These are phyloP conservation scores for Hirtodrosophila histrioides DNA, from an alignment of 2,888 invertebrate genomes.

Conservation along the genomic window DNA sequence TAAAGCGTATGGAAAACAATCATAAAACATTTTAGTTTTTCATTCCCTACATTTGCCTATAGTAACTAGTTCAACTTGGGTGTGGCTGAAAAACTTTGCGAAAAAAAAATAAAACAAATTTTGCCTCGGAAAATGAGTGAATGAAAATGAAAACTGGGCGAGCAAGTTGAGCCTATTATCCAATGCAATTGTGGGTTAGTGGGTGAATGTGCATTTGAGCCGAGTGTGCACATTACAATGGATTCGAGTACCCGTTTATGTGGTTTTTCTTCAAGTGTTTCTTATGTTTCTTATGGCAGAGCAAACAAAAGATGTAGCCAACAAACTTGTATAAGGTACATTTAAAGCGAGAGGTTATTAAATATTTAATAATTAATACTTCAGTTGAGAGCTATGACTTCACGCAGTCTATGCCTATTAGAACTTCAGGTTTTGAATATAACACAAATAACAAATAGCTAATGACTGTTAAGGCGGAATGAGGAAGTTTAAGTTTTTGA, in stretches of 20 bases:
- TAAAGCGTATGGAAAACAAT: constrained; percentile 26
- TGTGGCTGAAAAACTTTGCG: constrained; percentile 32
- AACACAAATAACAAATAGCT: constrained; percentile 16
- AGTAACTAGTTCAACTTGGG: constrained; percentile 55
- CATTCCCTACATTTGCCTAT: constrained; percentile 34
- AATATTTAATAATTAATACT: no score
- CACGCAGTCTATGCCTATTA: no score
- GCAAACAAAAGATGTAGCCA: constrained; percentile 64
- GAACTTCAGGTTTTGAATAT: no score
- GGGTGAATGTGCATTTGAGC: constrained; percentile 73
- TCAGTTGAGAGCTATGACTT: no score
- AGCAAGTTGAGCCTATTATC: constrained; percentile 38
- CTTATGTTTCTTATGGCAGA: constrained; percentile 19
- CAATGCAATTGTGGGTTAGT: constrained; percentile 74
- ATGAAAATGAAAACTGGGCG: constrained; percentile 56
- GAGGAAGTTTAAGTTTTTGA: constrained; percentile 51
- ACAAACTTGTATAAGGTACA: constrained; percentile 28
- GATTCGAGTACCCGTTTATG: constrained; percentile 32
- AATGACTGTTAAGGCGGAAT: constrained; percentile 48
- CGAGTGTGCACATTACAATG: constrained; percentile 65
- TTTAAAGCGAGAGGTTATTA: neutral
- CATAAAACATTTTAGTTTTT: constrained; percentile 28
- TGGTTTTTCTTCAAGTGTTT: constrained; percentile 9
- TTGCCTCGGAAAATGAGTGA: constrained; percentile 39
- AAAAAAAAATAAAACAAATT: no score